Evolutionary conservation across 1,140 invertebrate genomes (phyloP), one percentile per base, ranked within the genome.

Genomic region (Drosophila repletoides): DNA sequence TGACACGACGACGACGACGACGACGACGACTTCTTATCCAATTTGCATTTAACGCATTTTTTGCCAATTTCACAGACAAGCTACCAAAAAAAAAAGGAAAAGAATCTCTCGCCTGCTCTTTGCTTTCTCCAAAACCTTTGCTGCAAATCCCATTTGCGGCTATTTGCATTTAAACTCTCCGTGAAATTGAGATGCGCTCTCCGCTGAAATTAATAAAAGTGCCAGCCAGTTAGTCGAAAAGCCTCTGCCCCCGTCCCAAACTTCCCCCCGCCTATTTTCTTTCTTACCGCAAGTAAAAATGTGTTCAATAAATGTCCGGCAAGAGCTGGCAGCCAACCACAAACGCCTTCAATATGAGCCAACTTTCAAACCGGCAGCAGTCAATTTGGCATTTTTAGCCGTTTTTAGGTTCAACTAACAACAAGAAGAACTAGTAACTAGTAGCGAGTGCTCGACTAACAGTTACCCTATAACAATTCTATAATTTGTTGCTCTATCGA

Each of bases 41-140:
- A 86, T 86, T 86, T 86, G 80, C 80, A 86, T 86, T 86, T 86
- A 86, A 86, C 80, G 72, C 81, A 76, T 86, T 79, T 79, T 79
- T 76, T 56, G 73, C 73, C 75, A 72, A 76, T 68, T 72, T 72
- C 45, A 33, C 48, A 45, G 36, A 6, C 52, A 59, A 41, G 10
- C 31, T 19, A 29, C 41, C 21, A 33, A 31, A 53, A 64, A 59
- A n/a, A n/a, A n/a, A n/a, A n/a, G n/a, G n/a, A n/a, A n/a, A n/a
- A n/a, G n/a, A n/a, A 51, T 45, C 53, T 63, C 24, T 43, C 24
- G 14, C 45, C 19, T 31, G 45, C 19, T 45, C n/a, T 64, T 22
- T 45, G 5, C 24, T 33, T 14, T 33, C 15, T 12, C 6, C 3
- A 40, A 40, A 15, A 1, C 15, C 12, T 19, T 31, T 31, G 15